A percentile compares a stretch with the other conserved stretches of the same genome.
These are phyloP conservation scores for Drosophila ananassae DNA, from an alignment of 1,140 invertebrate species.

Conservation along the genomic window DNA sequence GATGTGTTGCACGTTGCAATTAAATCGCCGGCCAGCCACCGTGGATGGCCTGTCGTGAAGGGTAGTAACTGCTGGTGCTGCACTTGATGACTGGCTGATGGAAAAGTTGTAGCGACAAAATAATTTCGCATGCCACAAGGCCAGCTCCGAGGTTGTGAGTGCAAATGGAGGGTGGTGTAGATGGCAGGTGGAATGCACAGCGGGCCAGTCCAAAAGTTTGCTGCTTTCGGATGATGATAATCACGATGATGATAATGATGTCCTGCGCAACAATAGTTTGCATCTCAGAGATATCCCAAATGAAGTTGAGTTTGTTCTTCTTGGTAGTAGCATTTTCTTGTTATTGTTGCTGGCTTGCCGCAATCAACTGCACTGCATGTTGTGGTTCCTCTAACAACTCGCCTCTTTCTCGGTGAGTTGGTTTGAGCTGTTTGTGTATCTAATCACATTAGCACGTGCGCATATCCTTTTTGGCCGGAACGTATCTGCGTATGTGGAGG, in stretches of 20 bases:
- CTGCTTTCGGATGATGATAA: constrained; percentile 18
- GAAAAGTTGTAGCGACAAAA: constrained; percentile 71
- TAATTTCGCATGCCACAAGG: constrained; percentile 46
- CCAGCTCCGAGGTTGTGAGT: constrained; percentile 14
- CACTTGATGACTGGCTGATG: constrained; percentile 72
- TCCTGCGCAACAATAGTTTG: constrained; percentile 79
- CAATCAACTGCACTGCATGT: constrained; percentile 82
- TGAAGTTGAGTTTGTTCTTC: constrained; percentile 30
- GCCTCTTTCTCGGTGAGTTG: constrained; percentile 8
- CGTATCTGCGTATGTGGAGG: constrained; percentile 10
- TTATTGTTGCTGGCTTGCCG: constrained; percentile 63
- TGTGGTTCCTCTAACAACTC: constrained; percentile 64
- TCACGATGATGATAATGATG: constrained; percentile 56
- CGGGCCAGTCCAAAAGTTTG: constrained; percentile 57
- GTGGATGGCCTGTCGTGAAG: constrained; percentile 19
- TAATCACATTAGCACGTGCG: constrained; percentile 82
- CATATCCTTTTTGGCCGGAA: constrained; percentile 62
- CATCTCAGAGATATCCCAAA: constrained; percentile 64
- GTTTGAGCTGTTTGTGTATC: constrained; percentile 47
- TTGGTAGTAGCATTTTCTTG: constrained; percentile 21
- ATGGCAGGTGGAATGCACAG: constrained; percentile 24
- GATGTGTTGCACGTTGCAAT: constrained; percentile 73
- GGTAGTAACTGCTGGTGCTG: constrained; percentile 43
- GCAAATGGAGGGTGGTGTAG: not conserved
- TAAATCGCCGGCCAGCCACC: constrained; percentile 57